phyloP scores from a whole-genome alignment of 2,888 invertebrate genomes.

The Drosophila austrosaltans region DNA sequence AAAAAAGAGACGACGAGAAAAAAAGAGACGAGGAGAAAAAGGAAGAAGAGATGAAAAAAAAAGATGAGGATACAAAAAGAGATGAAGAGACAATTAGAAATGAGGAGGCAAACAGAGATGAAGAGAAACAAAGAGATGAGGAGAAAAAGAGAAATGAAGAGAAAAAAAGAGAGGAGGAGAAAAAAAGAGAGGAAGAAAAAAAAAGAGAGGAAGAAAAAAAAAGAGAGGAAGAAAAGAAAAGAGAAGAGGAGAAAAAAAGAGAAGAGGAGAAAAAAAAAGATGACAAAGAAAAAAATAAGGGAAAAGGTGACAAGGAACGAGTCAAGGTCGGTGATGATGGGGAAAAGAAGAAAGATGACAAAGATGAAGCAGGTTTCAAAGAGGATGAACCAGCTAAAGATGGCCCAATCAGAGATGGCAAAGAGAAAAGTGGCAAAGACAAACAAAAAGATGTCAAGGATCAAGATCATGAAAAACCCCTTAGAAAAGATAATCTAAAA shows the following conservation, averaged over 20 bases:
- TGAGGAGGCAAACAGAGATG: background rate
- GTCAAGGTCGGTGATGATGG: too few species aligned
- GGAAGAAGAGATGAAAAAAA: background rate
- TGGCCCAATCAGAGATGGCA: background rate
- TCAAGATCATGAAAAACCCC: background rate
- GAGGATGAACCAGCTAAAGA: background rate
- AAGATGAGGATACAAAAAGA: too few species aligned
- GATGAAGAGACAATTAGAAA: background rate
- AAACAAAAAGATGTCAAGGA: background rate
- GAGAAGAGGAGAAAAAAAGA: too few species aligned
- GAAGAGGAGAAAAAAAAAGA: too few species aligned
- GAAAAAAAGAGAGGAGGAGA: background rate
- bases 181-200: too few species aligned
- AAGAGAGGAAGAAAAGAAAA: background rate
- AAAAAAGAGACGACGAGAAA: background rate
- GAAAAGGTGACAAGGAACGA: too few species aligned
- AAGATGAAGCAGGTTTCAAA: background rate
- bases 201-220: background rate
- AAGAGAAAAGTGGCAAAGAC: background rate
- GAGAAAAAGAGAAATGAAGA: background rate
- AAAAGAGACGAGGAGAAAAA: background rate
- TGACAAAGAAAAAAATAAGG: background rate
- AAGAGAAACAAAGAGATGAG: background rate
- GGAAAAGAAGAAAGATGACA: background rate
- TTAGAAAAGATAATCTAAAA: background rate